Evolutionary conservation across 2,113 vertebrate genomes (phyloP).

Genomic region (Lontra canadensis): DNA sequence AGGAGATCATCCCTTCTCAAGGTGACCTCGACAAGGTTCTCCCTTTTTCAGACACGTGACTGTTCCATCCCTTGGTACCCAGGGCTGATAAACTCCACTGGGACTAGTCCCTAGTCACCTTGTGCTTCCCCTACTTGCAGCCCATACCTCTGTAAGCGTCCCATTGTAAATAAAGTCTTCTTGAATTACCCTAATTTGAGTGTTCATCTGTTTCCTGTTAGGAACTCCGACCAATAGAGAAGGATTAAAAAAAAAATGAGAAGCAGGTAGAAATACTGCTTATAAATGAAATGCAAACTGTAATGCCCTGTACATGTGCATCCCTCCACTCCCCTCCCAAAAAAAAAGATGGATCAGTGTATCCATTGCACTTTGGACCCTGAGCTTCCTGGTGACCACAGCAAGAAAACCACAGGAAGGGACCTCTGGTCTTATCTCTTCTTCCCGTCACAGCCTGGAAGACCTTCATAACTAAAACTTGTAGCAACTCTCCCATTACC

Average conservation of each 20-base stretch:
- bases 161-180: not conserved
- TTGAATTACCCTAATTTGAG: not conserved
- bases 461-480: not conserved
- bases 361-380: not conserved
- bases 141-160: not conserved
- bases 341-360: fast-evolving
- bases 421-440: not conserved
- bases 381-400: not conserved
- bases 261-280: not conserved
- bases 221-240: not conserved
- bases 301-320: not conserved
- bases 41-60: not conserved
- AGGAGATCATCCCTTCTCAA: not conserved
- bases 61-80: not conserved
- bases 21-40: not conserved
- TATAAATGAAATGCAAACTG: not conserved
- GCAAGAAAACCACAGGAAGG: not conserved
- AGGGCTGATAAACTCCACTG: not conserved
- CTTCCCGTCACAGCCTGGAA: not conserved
- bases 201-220: slow-evolving; percentile 1
- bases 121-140: not conserved
- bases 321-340: fast-evolving
- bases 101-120: not conserved
- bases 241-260: not conserved
- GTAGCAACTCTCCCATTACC: not conserved